Base-by-base conservation (phyloP, 1,140 invertebrate species). In the Steinernema feltiae region DNA sequence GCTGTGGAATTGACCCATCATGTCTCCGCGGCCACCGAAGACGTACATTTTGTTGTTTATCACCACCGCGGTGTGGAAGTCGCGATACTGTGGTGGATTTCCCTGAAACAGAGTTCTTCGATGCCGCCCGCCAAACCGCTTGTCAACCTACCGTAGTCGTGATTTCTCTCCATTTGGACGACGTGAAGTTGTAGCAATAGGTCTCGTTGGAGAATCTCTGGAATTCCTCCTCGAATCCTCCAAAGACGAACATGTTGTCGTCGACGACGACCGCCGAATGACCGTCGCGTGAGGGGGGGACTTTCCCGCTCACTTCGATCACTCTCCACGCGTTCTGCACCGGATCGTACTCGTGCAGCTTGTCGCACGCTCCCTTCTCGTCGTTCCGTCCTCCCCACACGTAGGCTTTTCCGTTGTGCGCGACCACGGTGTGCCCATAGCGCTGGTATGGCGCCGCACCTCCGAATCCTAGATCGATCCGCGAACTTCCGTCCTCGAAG, bases 301-400 rank as follows among this genome's bases (percentile, higher is more conserved):
- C 87, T 17, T 86, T 86, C 0, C 93, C 93, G 1, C 87, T 87
- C 0, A 91, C 90, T 76, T 82, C 32, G 12, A 92, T 91, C 35
- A 87, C 88, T 32, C 87, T 90, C 93, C 93, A 94, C 77, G 87
- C 88, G 24, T 90, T 87, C 32, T 88, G 90, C 80, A 88, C 90
- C n/a, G 91, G 91, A 88, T 94, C 90, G 86, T 92, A 94, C 82
- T 90, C 91, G 80, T 91, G 94, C 0, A 96, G 87, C 32, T 89
- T 90, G 83, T 92, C 91, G 88, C 92, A 94, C 1, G 92, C 90
- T 70, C 90, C 90, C 81, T 90, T 89, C 46, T 83, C 87, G 86
- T 95, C 93, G 87, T 95, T 95, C 71, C 94, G 88, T 0, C 94
- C 94, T 73, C 94, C 94, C 93, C 93, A 96, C 69, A 96, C 90